phyloP scores from a whole-genome alignment of 1,140 invertebrate species.

The Pentalonia nigronervosa region DNA sequence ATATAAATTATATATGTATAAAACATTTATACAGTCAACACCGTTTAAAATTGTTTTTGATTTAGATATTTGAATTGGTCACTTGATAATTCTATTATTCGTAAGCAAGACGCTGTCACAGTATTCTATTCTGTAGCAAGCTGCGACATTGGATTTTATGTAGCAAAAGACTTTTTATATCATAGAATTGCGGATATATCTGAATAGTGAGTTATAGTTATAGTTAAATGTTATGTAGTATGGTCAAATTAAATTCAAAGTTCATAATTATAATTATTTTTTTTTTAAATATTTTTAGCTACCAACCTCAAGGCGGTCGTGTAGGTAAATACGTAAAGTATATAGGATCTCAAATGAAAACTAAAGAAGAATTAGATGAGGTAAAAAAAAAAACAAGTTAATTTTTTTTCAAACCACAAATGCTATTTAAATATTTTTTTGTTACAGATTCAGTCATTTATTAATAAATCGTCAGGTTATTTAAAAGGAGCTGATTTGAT shows the following conservation, averaged over 20 bases:
- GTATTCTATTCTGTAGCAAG: constrained; percentile 64
- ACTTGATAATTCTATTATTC: constrained; percentile 64
- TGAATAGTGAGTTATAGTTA: constrained; percentile 69
- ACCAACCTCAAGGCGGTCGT: constrained; percentile 59
- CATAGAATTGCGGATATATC: constrained; percentile 68
- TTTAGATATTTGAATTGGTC: constrained; percentile 65
- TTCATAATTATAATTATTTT: not conserved
- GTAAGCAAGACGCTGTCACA: constrained; percentile 64
- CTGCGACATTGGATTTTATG: constrained; percentile 69
- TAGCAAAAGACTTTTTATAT: constrained; percentile 73
- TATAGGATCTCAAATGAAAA: constrained; percentile 60
- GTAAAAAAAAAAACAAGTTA: constrained; percentile 43
- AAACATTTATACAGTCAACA: not conserved
- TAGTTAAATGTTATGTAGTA: not conserved
- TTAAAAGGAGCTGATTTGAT: constrained; percentile 60
- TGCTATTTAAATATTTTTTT: constrained; percentile 24
- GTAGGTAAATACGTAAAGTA: constrained; percentile 60
- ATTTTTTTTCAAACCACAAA: not conserved
- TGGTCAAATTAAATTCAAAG: not conserved
- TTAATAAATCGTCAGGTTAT: constrained; percentile 53
- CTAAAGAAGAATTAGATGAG: constrained; percentile 61
- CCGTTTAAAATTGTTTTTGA: not conserved
- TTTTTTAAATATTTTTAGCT: constrained; percentile 27
- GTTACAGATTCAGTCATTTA: constrained; percentile 60
- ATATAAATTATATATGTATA: not conserved